These are phyloP conservation scores for Trissonchulus sp. DNA, from an alignment of 2,888 invertebrate species.

Conservation along the genomic window DNA sequence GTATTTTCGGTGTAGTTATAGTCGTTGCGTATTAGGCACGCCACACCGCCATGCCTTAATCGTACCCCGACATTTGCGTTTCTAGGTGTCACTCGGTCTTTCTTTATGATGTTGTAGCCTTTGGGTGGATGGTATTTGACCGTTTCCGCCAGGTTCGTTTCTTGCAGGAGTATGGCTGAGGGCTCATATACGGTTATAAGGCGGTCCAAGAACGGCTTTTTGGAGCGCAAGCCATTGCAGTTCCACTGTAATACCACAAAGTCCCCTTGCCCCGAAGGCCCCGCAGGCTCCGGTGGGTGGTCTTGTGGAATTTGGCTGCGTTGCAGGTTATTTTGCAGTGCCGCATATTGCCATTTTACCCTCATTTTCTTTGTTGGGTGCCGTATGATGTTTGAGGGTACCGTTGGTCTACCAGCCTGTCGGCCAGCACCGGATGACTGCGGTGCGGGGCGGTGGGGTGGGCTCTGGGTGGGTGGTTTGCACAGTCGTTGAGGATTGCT, in stretches of 20 bases:
- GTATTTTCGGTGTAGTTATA: not conserved
- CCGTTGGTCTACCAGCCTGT: too few species aligned
- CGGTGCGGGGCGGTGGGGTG: too few species aligned
- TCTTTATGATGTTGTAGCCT: not conserved
- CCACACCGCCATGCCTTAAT: not conserved
- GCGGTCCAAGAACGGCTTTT: not conserved
- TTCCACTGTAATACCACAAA: constrained; percentile 10
- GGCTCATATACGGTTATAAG: not conserved
- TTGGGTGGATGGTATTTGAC: not conserved
- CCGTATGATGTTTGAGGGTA: too few species aligned
- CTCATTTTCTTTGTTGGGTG: too few species aligned
- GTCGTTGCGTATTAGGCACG: not conserved
- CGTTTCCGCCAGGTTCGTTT: not conserved
- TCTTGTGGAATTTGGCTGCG: too few species aligned
- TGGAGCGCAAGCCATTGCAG: constrained; percentile 6
- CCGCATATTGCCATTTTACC: too few species aligned
- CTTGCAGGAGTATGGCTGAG: not conserved
- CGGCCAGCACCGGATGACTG: too few species aligned
- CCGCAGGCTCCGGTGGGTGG: not conserved
- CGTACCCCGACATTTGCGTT: not conserved
- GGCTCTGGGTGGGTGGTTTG: too few species aligned
- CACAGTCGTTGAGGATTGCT: too few species aligned
- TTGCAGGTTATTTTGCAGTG: too few species aligned
- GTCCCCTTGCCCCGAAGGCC: not conserved
- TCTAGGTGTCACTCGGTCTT: not conserved